Evolutionary conservation across 2,797 vertebrate genomes (phyloP).

Genomic region (Myioborus miniatus): DNA sequence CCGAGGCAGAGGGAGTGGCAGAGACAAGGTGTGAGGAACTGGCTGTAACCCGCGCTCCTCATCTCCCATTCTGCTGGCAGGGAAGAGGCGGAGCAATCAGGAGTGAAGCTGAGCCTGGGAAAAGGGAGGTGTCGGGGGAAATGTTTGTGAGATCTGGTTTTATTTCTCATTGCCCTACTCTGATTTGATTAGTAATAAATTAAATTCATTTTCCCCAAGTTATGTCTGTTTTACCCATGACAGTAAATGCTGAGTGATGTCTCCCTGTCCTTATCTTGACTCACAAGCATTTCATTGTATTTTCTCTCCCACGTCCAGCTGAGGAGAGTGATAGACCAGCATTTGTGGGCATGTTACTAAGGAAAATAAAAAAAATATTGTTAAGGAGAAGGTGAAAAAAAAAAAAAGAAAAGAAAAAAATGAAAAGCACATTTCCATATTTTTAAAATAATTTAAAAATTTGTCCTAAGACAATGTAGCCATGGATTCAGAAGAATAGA

Average conservation of each 20-base stretch:
- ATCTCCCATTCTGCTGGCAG: neutral
- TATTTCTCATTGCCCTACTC: neutral
- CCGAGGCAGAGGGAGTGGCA: neutral
- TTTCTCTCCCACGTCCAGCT: neutral
- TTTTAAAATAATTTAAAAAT: neutral
- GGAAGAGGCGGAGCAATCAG: neutral
- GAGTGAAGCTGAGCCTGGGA: neutral
- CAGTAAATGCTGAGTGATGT: neutral
- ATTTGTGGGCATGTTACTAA: fast-evolving
- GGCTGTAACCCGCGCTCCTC: neutral
- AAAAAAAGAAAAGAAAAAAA: neutral
- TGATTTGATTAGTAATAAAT: neutral
- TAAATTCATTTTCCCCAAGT: neutral
- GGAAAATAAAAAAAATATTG: neutral
- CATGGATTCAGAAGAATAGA: neutral
- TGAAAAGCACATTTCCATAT: neutral
- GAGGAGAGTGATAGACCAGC: neutral
- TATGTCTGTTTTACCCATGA: neutral
- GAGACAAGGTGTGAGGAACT: neutral
- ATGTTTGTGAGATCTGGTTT: neutral
- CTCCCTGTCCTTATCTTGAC: neutral
- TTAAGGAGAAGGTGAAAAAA: fast-evolving
- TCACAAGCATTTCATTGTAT: fast-evolving
- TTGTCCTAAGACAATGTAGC: neutral
- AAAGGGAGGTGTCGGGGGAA: neutral